Percentiles rank a stretch among this genome's conserved stretches.
These are phyloP conservation scores for Caenorhabditis inopinata DNA, from an alignment of 1,140 invertebrate species.

Conservation along the genomic window DNA sequence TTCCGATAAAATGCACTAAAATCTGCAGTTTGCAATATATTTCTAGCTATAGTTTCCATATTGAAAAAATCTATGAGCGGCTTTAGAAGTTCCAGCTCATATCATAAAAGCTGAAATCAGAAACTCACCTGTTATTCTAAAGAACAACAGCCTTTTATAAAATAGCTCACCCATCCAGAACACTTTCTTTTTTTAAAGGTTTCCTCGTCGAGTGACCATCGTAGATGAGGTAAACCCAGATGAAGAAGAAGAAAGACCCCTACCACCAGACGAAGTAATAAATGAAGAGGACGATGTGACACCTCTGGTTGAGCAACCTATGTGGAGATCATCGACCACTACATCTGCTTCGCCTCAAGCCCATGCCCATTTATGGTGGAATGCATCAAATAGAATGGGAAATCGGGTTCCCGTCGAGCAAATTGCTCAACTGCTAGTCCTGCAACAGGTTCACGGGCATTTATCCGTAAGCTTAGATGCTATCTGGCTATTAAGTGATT, in stretches of 20 bases:
- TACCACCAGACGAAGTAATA: constrained; percentile 5
- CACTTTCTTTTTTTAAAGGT: neutral
- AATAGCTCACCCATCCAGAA: no score
- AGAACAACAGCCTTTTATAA: no score
- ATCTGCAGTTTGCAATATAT: no score
- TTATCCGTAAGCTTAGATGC: constrained; percentile 10
- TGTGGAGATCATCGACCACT: neutral
- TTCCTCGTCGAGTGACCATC: neutral
- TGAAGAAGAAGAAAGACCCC: neutral
- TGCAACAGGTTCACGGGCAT: constrained; percentile 46
- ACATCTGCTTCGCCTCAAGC: neutral
- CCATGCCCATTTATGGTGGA: constrained; percentile 14
- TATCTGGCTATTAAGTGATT: neutral
- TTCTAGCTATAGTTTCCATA: no score
- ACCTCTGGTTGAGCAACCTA: neutral
- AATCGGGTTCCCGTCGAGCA: constrained; percentile 4
- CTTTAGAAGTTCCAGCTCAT: no score
- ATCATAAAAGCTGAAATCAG: no score
- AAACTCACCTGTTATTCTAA: no score
- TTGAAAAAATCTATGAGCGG: no score
- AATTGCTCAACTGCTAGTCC: constrained; percentile 46
- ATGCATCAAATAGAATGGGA: constrained; percentile 22
- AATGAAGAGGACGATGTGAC: neutral
- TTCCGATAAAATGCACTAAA: no score
- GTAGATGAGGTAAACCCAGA: neutral